A percentile compares a stretch with the other conserved stretches of the same genome.
Conservation (phyloP, 2,888 invertebrate species). For the Cepaea hortensis region DNA sequence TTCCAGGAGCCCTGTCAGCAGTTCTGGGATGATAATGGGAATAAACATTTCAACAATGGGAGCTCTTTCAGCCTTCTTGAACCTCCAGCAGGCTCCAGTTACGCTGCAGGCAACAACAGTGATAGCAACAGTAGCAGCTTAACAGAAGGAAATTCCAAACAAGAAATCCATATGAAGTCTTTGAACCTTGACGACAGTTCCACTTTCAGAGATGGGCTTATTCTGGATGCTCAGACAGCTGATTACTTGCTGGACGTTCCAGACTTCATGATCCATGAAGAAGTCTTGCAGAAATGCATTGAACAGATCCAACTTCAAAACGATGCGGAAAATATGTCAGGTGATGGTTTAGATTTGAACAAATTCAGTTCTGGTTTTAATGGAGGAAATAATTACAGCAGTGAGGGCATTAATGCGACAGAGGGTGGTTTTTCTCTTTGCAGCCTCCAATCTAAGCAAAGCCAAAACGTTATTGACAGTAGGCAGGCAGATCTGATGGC, state of each 20-base stretch:
- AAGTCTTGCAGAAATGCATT: conserved; percentile 46
- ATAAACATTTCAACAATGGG: conserved; percentile 4
- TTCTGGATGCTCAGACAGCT: conserved; percentile 39
- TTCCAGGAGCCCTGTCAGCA: conserved; percentile 2
- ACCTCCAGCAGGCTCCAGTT: not conserved
- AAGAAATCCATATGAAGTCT: conserved; percentile 18
- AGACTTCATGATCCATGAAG: conserved; percentile 38
- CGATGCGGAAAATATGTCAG: not conserved
- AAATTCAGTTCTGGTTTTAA: conserved; percentile 19
- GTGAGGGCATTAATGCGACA: not conserved
- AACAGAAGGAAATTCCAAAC: conserved; percentile 11
- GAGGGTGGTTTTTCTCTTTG: not conserved
- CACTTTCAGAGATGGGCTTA: conserved; percentile 29
- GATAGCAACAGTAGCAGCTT: conserved; percentile 4
- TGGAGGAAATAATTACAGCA: conserved; percentile 17
- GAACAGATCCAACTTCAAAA: conserved; percentile 44
- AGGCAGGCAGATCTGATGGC: conserved; percentile 25
- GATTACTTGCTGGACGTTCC: conserved; percentile 27
- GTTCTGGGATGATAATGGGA: conserved; percentile 41
- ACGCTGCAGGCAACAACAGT: not conserved
- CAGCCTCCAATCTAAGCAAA: conserved; percentile 12
- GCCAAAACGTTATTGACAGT: not conserved
- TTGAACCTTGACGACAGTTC: conserved; percentile 38
- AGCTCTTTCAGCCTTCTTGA: not conserved
- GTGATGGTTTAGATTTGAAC: not conserved